A percentile compares a stretch with the other conserved stretches of the same genome.
Conservation (phyloP, 2,888 invertebrate genomes). For the Achlya flavicornis region DNA sequence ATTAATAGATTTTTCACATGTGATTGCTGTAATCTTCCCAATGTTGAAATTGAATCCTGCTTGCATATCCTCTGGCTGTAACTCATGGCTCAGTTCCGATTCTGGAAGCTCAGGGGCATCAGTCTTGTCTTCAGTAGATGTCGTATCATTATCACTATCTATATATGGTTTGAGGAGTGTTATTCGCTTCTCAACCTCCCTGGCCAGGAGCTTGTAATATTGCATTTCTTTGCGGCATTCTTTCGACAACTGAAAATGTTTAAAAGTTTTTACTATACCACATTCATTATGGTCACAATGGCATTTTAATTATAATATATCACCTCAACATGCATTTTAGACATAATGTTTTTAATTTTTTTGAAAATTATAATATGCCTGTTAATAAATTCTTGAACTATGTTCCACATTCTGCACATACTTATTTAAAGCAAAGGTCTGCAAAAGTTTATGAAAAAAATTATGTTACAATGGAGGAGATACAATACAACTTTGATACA, state of each 20-base stretch:
- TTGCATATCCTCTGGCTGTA: conserved; percentile 36
- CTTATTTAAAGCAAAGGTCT: conserved; percentile 29
- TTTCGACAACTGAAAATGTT: conserved; percentile 84
- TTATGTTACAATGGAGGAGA: conserved; percentile 18
- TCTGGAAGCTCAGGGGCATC: conserved; percentile 68
- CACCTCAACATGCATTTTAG: conserved; percentile 27
- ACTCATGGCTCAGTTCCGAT: conserved; percentile 51
- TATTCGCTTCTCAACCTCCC: conserved; percentile 85
- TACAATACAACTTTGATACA: not conserved
- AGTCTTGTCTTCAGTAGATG: conserved; percentile 52
- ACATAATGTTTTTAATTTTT: conserved; percentile 34
- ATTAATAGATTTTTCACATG: conserved; percentile 29
- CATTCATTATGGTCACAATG: conserved; percentile 12
- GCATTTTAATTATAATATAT: conserved; percentile 19
- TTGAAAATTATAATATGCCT: conserved; percentile 21
- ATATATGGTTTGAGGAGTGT: conserved; percentile 67
- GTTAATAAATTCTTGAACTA: conserved; percentile 25
- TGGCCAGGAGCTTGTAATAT: conserved; percentile 86
- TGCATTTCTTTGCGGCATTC: conserved; percentile 86
- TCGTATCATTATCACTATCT: conserved; percentile 48
- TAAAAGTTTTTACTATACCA: conserved; percentile 20
- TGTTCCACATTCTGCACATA: conserved; percentile 26
- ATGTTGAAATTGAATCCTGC: conserved; percentile 33
- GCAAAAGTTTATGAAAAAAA: conserved; percentile 36
- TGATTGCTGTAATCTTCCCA: conserved; percentile 29